Evolutionary conservation across 2,113 vertebrate genomes (phyloP).

Genomic region (Cebus imitator): DNA sequence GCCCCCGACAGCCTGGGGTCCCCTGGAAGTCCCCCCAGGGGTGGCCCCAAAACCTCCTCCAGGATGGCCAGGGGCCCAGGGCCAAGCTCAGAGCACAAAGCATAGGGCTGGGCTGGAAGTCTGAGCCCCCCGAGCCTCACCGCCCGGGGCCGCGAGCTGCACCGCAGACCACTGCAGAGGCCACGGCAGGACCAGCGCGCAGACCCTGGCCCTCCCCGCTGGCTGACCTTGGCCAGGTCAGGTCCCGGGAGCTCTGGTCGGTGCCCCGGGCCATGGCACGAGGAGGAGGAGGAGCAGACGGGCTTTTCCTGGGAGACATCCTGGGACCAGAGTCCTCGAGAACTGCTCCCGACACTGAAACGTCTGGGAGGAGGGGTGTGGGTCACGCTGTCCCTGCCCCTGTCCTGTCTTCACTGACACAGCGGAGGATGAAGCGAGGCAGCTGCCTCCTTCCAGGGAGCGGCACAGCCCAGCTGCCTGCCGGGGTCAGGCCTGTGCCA

Average conservation of each 20-base stretch:
- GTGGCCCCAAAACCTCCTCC: neutral
- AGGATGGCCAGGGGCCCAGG: neutral
- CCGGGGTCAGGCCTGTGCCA: neutral
- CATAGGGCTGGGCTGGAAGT: neutral
- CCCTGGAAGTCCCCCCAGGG: neutral
- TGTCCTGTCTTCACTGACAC: neutral
- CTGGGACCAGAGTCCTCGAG: neutral
- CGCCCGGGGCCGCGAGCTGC: neutral
- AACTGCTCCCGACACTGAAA: neutral
- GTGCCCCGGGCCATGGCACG: neutral
- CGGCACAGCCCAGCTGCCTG: fast-evolving
- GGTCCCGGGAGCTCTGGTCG: neutral
- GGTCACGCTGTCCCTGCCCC: neutral
- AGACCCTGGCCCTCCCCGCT: neutral
- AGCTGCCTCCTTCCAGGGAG: neutral
- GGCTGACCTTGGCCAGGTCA: neutral
- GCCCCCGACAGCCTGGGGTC: neutral
- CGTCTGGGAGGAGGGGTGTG: neutral
- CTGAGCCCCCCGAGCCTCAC: neutral
- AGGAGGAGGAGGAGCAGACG: neutral
- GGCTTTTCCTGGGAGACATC: neutral
- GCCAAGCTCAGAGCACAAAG: neutral
- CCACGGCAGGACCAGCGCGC: neutral
- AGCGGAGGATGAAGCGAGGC: neutral
- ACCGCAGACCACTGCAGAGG: neutral